Evolutionary conservation across 2,113 vertebrate genomes (phyloP).

Genomic region (Neodon shergylaensis): DNA sequence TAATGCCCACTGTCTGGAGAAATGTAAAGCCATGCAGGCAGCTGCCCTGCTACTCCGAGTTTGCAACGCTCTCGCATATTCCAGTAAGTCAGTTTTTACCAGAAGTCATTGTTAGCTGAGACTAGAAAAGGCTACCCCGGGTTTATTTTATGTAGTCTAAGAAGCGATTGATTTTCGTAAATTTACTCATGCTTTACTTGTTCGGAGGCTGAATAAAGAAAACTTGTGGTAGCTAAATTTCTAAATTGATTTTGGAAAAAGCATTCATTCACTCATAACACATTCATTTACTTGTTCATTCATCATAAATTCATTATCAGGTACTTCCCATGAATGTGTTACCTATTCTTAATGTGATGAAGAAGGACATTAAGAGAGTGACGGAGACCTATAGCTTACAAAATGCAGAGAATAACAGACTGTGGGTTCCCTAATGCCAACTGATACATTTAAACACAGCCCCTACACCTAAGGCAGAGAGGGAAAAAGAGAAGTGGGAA

Average conservation of each 20-base stretch:
- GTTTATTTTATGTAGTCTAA: slow-evolving; percentile 48
- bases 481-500: neutral
- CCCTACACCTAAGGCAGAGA: neutral
- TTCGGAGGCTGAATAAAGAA: neutral
- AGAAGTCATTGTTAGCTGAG: slow-evolving; percentile 60
- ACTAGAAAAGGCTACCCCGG: slow-evolving; percentile 63
- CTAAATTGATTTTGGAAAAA: slow-evolving; percentile 5
- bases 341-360: neutral
- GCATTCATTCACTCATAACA: neutral
- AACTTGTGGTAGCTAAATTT: neutral
- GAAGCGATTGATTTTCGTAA: neutral
- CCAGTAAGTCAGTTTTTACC: slow-evolving; percentile 66
- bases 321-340: neutral
- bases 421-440: neutral
- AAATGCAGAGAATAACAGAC: neutral
- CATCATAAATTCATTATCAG: neutral
- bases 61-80: slow-evolving; percentile 76
- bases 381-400: neutral
- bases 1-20: slow-evolving; percentile 85
- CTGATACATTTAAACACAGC: neutral
- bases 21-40: slow-evolving; percentile 81
- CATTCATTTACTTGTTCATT: neutral
- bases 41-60: slow-evolving; percentile 81
- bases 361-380: neutral
- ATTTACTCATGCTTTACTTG: neutral